phyloP scores from a whole-genome alignment of 2,888 invertebrate species.

The Linnaemya tessellans region DNA sequence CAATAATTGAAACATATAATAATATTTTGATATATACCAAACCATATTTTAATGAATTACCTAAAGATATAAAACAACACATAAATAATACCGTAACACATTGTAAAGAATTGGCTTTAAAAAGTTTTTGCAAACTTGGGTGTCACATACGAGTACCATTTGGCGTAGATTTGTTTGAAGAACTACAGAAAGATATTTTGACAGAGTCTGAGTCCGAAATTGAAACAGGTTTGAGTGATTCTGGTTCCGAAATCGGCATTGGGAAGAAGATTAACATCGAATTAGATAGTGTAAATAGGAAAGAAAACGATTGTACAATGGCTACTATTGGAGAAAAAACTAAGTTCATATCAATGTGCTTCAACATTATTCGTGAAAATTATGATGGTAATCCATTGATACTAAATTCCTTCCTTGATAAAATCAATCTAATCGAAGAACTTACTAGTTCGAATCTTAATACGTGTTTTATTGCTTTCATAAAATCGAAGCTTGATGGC shows the following conservation, averaged over 20 bases:
- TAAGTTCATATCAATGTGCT: slow-evolving; percentile 42
- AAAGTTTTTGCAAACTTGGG: slow-evolving; percentile 30
- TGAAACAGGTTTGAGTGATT: background rate
- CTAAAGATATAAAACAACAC: background rate
- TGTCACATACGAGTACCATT: slow-evolving; percentile 35
- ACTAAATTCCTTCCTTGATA: slow-evolving; percentile 17
- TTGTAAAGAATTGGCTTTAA: slow-evolving; percentile 25
- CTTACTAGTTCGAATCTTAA: background rate
- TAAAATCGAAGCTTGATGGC: background rate
- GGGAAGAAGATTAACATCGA: background rate
- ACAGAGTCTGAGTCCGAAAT: slow-evolving; percentile 1
- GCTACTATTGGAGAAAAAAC: slow-evolving; percentile 40
- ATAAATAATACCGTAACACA: slow-evolving; percentile 17
- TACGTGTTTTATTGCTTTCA: too few relatives aligned
- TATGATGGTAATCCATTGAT: slow-evolving; percentile 5
- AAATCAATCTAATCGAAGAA: slow-evolving; percentile 9
- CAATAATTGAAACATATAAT: slow-evolving; percentile 5
- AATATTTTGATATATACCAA: slow-evolving; percentile 23
- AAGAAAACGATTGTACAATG: slow-evolving; percentile 3
- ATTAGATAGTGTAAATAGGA: background rate
- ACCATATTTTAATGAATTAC: background rate
- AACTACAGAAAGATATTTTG: slow-evolving; percentile 12
- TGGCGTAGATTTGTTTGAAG: slow-evolving; percentile 22
- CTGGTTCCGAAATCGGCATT: background rate
- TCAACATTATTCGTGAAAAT: slow-evolving; percentile 13